Evolutionary conservation across 2,888 invertebrate species (phyloP), one percentile per base, ranked within the genome.

Genomic region (Cryptops parisi): DNA sequence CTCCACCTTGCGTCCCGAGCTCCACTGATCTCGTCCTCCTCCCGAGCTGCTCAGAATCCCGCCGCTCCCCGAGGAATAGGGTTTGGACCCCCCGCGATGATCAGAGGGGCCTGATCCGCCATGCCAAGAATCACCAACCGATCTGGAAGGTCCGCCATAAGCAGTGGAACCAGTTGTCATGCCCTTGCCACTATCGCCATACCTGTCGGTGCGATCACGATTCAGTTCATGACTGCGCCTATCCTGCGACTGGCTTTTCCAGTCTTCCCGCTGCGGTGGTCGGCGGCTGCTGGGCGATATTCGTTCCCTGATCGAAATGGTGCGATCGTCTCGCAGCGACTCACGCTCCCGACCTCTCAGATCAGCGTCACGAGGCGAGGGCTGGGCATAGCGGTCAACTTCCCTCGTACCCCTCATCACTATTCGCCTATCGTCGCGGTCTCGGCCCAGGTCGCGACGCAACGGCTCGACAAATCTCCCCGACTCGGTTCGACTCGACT

Each of bases 341-440:
- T 50, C 50, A 12, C 52, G 44, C 21, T 48, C 41, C 6, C 53
- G 53, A n/a, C 52, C 44, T 17, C 55, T 45, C 40, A 53, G 21
- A 27, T 55, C 55, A 17, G 55, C 54, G 25, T 56, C 54, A 15
- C 56, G 40, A 21, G 25, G 9, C n/a, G 55, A 24, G 15, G 45
- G 44, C 2, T 51, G 26, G 6, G 33, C 43, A 40, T 41, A 54
- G n/a, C 54, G 19, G 9, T 54, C 54, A 2, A 22, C 24, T 22
- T 50, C 40, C 12, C 33, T 17, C 17, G 5, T 24, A 23, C 53
- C 38, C 24, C 51, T 43, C 22, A 48, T 53, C 23, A 40, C 22
- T 17, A 55, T 44, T 3, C 41, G 27, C 4, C 49, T 23, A 19
- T 55, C 55, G 22, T 53, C 53, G 15, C 53, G 21, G 23, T 53